phyloP scores from a whole-genome alignment of 2,113 vertebrate species.

The Bujurquina vittata region DNA sequence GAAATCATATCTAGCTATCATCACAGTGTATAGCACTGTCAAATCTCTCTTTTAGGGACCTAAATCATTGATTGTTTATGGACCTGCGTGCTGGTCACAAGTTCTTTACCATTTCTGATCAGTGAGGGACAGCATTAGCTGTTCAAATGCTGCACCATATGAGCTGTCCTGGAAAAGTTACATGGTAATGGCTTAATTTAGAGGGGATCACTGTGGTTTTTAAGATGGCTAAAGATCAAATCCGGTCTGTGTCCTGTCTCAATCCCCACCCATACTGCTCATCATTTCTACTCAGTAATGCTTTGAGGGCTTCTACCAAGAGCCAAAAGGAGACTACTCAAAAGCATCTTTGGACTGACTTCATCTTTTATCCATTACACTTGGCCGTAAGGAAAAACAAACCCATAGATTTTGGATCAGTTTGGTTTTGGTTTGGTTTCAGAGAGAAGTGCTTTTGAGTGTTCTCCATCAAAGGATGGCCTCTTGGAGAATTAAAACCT shows the following conservation, averaged over 20 bases:
- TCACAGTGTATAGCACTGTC: conserved; percentile 1
- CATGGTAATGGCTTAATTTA: conserved; percentile 12
- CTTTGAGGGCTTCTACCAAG: conserved; percentile 14
- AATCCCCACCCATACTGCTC: conserved; percentile 1
- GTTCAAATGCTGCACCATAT: conserved; percentile 1
- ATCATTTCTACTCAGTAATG: conserved; percentile 10
- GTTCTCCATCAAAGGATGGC: conserved; percentile 37
- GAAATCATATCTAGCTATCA: conserved; percentile 37
- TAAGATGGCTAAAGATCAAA: conserved; percentile 6
- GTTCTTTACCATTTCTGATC: conserved; percentile 11
- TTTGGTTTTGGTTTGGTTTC: conserved; percentile 48
- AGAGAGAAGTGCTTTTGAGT: conserved; percentile 26
- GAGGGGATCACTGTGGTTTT: not conserved
- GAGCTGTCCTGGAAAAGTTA: conserved; percentile 7
- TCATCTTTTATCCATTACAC: conserved; percentile 58
- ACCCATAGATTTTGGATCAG: conserved; percentile 22
- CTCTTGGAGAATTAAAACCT: conserved; percentile 41
- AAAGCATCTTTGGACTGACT: conserved; percentile 45
- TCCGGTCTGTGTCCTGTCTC: not conserved
- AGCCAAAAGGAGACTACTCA: conserved; percentile 30
- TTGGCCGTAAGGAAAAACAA: conserved; percentile 23
- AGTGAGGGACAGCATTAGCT: not conserved
- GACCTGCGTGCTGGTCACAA: conserved; percentile 26
- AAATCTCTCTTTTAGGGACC: conserved; percentile 14
- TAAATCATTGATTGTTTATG: conserved; percentile 37